A percentile compares a stretch with the other conserved stretches of the same genome.
Conservation (phyloP, 2,113 vertebrate species). For the Peucedramus taeniatus region DNA sequence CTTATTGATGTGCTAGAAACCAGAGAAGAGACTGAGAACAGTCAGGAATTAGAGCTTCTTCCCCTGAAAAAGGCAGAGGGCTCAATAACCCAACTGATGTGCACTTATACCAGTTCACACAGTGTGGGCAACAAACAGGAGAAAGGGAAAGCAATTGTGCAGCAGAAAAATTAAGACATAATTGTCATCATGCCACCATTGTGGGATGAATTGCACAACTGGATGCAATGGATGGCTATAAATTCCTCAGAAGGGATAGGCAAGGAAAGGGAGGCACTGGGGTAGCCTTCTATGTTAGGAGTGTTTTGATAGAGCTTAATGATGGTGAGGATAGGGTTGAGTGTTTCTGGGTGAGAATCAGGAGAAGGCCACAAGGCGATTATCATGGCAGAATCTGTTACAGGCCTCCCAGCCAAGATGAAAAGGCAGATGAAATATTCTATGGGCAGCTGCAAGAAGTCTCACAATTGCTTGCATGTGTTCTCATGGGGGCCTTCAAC, state of each 20-base stretch:
- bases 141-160: neutral
- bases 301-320: neutral
- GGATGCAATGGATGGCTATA: neutral
- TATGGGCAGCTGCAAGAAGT: neutral
- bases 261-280: fast-evolving
- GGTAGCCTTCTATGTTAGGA: neutral
- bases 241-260: neutral
- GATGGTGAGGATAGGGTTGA: neutral
- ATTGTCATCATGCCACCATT: neutral
- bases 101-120: neutral
- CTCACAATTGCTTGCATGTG: neutral
- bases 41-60: neutral
- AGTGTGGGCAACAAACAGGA: neutral
- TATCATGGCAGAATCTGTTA: neutral
- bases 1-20: neutral
- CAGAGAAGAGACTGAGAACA: neutral
- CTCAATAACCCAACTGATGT: neutral
- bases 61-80: neutral
- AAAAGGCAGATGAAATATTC: neutral
- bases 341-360: neutral
- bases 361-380: neutral
- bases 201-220: neutral
- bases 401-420: neutral
- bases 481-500: neutral
- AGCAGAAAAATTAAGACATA: neutral